Evolutionary conservation across 2,113 vertebrate species (phyloP).

Genomic region (Hydropotes inermis): DNA sequence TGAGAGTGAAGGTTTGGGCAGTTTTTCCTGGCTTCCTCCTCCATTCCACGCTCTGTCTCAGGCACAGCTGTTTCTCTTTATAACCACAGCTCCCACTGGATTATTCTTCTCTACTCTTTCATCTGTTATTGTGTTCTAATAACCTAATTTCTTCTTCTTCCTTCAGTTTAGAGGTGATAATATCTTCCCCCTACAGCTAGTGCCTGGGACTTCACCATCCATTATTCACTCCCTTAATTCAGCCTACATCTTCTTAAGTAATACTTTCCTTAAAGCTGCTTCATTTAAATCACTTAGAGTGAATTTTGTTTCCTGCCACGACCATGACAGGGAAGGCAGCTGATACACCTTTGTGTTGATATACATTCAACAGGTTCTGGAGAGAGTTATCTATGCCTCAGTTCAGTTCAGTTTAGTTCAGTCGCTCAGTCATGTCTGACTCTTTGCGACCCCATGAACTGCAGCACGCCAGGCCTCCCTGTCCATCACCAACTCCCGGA

Average conservation of each 20-base stretch:
- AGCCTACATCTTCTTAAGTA: not conserved
- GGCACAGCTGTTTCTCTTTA: not conserved
- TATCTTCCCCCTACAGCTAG: not conserved
- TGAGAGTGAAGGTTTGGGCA: not conserved
- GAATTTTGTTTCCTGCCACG: not conserved
- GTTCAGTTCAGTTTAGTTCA: not conserved
- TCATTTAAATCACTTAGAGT: not conserved
- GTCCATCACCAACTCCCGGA: not conserved
- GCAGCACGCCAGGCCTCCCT: not conserved
- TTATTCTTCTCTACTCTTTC: not conserved
- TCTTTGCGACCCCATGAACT: not conserved
- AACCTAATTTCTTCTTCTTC: not conserved
- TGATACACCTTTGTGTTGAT: not conserved
- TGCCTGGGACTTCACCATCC: not conserved
- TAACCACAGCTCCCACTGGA: not conserved
- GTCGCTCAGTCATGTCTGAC: fast-evolving
- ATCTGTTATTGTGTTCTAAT: not conserved
- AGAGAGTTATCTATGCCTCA: not conserved
- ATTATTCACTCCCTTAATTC: not conserved
- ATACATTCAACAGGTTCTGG: not conserved
- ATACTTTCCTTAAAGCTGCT: not conserved
- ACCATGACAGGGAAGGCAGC: not conserved
- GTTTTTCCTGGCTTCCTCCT: not conserved
- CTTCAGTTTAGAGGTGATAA: not conserved
- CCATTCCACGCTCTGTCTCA: not conserved